These are phyloP conservation scores for Clitarchus hookeri DNA, from an alignment of 2,888 invertebrate genomes.

Conservation along the genomic window DNA sequence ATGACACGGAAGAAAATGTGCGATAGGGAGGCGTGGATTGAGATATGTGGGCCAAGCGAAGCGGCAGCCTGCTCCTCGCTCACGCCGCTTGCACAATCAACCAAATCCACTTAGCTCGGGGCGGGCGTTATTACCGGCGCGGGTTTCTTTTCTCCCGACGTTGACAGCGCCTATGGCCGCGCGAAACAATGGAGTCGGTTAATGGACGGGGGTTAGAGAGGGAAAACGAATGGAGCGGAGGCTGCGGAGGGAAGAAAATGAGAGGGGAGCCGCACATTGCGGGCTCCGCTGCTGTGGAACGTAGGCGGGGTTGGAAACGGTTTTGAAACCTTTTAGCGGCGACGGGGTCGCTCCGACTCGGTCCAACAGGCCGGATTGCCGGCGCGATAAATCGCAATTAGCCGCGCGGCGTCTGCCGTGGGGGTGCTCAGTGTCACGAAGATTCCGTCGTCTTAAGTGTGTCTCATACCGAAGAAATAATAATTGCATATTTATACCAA, in stretches of 20 bases:
- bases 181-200: conserved; percentile 2
- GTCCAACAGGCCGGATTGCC: neutral
- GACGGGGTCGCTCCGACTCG: neutral
- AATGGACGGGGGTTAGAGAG: neutral
- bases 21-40: neutral
- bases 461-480: too few relatives aligned
- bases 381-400: neutral
- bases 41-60: conserved; percentile 14
- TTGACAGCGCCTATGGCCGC: neutral
- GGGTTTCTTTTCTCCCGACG: neutral
- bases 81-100: neutral
- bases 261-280: neutral
- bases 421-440: neutral
- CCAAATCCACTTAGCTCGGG: neutral
- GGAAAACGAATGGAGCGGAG: neutral
- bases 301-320: neutral
- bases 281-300: neutral
- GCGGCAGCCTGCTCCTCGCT: conserved; percentile 3
- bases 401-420: neutral
- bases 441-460: neutral
- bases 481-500: too few relatives aligned
- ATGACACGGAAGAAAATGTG: neutral
- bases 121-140: neutral
- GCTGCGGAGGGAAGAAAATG: neutral
- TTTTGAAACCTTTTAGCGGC: conserved; percentile 5